phyloP scores from a whole-genome alignment of 2,113 vertebrate genomes.

The Herpetotheres cachinnans region DNA sequence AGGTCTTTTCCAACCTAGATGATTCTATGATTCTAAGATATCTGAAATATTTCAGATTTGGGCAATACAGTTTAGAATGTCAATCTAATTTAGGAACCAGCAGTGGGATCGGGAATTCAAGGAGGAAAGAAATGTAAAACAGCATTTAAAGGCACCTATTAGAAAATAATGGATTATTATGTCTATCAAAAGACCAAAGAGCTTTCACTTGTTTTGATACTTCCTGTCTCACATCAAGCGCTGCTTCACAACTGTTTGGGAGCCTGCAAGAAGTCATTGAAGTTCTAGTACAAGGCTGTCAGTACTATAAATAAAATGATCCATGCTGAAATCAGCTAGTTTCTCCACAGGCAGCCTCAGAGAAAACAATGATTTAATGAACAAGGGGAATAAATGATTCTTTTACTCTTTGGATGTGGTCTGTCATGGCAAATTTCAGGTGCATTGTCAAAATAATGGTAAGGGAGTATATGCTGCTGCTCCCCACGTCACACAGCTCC shows the following conservation, averaged over 20 bases:
- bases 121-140: neutral
- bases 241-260: neutral
- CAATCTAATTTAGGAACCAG: neutral
- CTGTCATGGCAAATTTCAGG: neutral
- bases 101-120: rapidly evolving
- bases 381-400: neutral
- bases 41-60: neutral
- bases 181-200: neutral
- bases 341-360: neutral
- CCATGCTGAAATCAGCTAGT: neutral
- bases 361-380: neutral
- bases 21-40: neutral
- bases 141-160: neutral
- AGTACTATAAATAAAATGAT: neutral
- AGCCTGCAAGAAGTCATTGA: neutral
- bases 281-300: neutral
- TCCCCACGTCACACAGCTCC: neutral
- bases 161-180: neutral
- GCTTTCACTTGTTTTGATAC: neutral
- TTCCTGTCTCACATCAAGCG: neutral
- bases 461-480: neutral
- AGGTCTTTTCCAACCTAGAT: too few relatives aligned
- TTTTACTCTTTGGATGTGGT: neutral
- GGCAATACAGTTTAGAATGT: neutral
- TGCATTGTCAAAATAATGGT: neutral